phyloP scores from a whole-genome alignment of 2,888 invertebrate genomes.

The Apoda limacodes region DNA sequence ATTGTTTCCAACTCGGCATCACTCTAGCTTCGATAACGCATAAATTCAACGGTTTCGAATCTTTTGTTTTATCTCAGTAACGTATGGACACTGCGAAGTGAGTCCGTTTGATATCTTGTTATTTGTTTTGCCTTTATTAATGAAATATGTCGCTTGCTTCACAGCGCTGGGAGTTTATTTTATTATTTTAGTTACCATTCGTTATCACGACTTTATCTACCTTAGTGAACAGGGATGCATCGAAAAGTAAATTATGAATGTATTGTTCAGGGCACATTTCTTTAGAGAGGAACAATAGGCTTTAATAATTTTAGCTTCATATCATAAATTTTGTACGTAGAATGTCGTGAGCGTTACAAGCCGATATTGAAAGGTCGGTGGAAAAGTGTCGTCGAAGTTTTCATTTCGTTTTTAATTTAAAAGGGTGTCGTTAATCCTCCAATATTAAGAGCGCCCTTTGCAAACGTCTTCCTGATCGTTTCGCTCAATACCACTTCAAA shows the following conservation, averaged over 20 bases:
- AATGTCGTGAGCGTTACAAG: constrained; percentile 15
- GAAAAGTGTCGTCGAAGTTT: constrained; percentile 22
- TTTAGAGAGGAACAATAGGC: constrained; percentile 54
- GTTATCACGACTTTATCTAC: constrained; percentile 69
- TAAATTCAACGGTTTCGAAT: constrained; percentile 61
- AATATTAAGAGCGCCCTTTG: constrained; percentile 44
- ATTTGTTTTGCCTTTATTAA: constrained; percentile 67
- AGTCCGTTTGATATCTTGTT: constrained; percentile 58
- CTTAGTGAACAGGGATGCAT: constrained; percentile 54
- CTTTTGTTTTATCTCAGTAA: constrained; percentile 68
- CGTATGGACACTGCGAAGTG: constrained; percentile 69
- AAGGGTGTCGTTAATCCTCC: constrained; percentile 56
- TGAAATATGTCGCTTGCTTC: constrained; percentile 66
- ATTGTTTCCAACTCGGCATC: constrained; percentile 56
- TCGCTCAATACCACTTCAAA: constrained; percentile 30
- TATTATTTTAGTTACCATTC: constrained; percentile 69
- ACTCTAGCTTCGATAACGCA: constrained; percentile 60
- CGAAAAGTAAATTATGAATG: constrained; percentile 66
- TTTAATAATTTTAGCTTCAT: constrained; percentile 51
- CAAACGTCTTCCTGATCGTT: constrained; percentile 42
- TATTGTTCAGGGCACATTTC: constrained; percentile 59
- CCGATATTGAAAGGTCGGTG: constrained; percentile 13
- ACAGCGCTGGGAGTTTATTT: constrained; percentile 50
- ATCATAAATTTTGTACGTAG: constrained; percentile 60
- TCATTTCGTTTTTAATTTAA: constrained; percentile 57